Percentiles rank a stretch among this genome's conserved stretches.
Conservation (phyloP, 1,140 invertebrate species). For the Myzus persicae region DNA sequence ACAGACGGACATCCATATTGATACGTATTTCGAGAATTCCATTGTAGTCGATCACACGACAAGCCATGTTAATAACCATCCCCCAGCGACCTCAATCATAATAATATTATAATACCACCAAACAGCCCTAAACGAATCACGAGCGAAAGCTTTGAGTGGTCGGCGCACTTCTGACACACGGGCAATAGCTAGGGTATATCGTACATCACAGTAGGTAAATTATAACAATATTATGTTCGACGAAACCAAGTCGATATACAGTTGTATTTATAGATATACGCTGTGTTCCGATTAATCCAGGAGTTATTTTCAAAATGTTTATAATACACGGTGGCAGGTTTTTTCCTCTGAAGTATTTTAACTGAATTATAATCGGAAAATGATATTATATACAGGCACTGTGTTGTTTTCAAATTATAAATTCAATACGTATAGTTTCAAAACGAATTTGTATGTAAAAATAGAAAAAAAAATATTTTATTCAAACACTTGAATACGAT, state of each 20-base stretch:
- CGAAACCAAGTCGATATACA: neutral
- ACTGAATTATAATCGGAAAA: neutral
- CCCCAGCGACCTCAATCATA: neutral
- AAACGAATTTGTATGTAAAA: conserved; percentile 6
- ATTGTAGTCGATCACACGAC: neutral
- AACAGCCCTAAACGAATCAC: neutral
- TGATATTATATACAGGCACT: neutral
- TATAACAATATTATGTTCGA: neutral
- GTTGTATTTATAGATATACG: neutral
- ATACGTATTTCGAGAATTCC: neutral
- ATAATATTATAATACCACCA: conserved; percentile 8
- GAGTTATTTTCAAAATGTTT: neutral
- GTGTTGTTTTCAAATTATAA: neutral
- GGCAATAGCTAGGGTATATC: neutral
- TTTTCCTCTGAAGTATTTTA: neutral
- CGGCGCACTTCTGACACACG: neutral
- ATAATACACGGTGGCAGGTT: neutral
- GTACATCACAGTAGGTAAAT: neutral
- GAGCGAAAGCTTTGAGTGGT: neutral
- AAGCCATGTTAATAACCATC: neutral
- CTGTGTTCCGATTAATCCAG: neutral
- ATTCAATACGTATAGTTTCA: neutral
- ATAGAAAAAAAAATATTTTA: neutral
- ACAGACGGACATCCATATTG: neutral
- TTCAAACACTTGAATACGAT: neutral